phyloP scores from a whole-genome alignment of 2,888 invertebrate genomes.

The Cosmia pyralina region DNA sequence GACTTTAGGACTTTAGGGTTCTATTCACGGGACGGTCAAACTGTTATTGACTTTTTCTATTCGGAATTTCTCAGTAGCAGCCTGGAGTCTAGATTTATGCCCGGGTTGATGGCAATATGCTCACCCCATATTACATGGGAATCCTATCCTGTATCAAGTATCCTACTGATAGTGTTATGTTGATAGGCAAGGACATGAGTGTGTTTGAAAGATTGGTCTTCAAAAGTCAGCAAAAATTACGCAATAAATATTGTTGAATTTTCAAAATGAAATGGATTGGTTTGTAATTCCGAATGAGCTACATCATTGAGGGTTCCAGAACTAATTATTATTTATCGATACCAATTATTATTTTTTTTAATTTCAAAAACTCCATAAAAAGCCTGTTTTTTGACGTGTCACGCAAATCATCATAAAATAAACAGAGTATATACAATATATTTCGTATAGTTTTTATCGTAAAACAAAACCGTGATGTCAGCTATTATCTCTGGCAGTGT shows the following conservation, averaged over 20 bases:
- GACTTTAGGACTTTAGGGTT: not conserved
- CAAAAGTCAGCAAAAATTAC: too few relatives aligned
- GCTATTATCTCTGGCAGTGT: constrained; percentile 51
- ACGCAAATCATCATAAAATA: constrained; percentile 24
- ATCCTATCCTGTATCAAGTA: too few relatives aligned
- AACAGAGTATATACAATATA: constrained; percentile 21
- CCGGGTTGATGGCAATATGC: not conserved
- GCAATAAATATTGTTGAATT: not conserved
- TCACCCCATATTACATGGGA: not conserved
- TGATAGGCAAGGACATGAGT: too few relatives aligned
- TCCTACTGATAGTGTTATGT: too few relatives aligned
- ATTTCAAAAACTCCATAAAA: not conserved
- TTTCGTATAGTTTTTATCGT: constrained; percentile 42
- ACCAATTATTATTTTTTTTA: not conserved
- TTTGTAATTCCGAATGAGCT: not conserved
- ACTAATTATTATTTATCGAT: not conserved
- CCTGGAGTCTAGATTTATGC: not conserved
- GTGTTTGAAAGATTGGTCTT: not conserved
- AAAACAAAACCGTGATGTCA: constrained; percentile 54
- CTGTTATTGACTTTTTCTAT: not conserved
- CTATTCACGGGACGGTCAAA: not conserved
- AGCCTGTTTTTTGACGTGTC: not conserved
- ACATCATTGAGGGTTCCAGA: too few relatives aligned
- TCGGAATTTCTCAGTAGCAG: not conserved
- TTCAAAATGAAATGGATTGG: not conserved